These are phyloP conservation scores for Daktulosphaira vitifoliae DNA, from an alignment of 1,140 invertebrate genomes.

Conservation along the genomic window DNA sequence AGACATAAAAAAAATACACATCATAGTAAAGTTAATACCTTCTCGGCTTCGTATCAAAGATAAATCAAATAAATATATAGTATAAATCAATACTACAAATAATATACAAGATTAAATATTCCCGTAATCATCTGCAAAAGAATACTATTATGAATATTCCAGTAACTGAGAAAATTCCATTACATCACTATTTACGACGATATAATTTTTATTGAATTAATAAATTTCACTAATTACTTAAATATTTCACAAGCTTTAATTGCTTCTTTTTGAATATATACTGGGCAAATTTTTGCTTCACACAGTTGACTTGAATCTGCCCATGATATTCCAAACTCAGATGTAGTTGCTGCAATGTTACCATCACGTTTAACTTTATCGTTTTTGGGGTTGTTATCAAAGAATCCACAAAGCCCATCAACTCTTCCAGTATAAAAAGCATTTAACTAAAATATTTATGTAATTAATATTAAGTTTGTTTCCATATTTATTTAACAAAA, in stretches of 20 bases:
- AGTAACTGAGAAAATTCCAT: too few relatives aligned
- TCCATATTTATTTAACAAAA: too few relatives aligned
- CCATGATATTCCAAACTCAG: constrained; percentile 69
- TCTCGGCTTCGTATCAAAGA: too few relatives aligned
- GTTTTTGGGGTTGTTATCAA: constrained; percentile 54
- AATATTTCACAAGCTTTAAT: constrained; percentile 49
- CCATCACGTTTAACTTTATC: constrained; percentile 64
- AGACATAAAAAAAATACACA: too few relatives aligned
- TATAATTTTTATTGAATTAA: too few relatives aligned
- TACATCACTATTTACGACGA: too few relatives aligned
- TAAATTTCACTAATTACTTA: constrained; percentile 39
- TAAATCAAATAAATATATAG: too few relatives aligned
- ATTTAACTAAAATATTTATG: constrained; percentile 20
- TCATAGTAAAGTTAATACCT: too few relatives aligned
- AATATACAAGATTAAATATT: too few relatives aligned
- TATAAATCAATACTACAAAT: too few relatives aligned
- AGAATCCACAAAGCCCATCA: constrained; percentile 70
- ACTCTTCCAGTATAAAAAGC: constrained; percentile 43
- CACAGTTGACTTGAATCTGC: constrained; percentile 48
- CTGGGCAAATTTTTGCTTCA: constrained; percentile 49
- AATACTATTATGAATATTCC: too few relatives aligned
- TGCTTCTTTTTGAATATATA: constrained; percentile 51
- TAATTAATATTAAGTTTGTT: neutral
- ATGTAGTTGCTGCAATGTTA: constrained; percentile 49
- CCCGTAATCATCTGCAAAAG: too few relatives aligned